phyloP scores from a whole-genome alignment of 2,113 vertebrate species.

The Mionectes macconnelli region DNA sequence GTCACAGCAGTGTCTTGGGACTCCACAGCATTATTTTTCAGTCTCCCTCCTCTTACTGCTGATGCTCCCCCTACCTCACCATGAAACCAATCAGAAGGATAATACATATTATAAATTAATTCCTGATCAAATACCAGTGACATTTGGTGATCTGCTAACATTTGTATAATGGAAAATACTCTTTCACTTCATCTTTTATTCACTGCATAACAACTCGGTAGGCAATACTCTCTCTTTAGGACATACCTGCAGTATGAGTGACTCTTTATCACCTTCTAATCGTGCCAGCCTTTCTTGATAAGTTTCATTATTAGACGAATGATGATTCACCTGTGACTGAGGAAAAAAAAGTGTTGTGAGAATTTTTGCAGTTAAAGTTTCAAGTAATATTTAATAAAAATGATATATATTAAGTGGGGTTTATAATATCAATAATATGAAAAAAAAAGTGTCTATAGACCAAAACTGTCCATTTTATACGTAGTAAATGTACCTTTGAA shows the following conservation, averaged over 20 bases:
- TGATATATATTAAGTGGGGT: not conserved
- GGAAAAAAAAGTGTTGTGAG: not conserved
- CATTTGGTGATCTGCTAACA: not conserved
- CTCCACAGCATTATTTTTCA: not conserved
- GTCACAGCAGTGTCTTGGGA: not conserved
- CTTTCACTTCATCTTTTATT: not conserved
- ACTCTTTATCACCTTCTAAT: slow-evolving; percentile 97
- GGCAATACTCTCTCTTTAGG: not conserved
- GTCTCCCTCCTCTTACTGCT: not conserved
- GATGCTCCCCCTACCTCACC: not conserved
- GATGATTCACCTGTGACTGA: slow-evolving; percentile 83
- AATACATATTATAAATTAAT: not conserved
- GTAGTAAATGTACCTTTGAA: not conserved
- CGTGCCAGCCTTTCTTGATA: slow-evolving; percentile 91
- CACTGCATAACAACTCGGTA: not conserved
- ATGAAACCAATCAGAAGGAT: not conserved
- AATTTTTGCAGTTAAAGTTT: not conserved
- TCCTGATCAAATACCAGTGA: not conserved
- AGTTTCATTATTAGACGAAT: slow-evolving; percentile 83
- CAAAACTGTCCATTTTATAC: not conserved
- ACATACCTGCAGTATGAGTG: slow-evolving; percentile 92
- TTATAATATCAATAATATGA: not conserved
- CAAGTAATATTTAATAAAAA: not conserved
- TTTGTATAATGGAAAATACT: not conserved
- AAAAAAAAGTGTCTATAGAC: not conserved